phyloP scores from a whole-genome alignment of 2,888 invertebrate genomes.

The Hermaeophaga mercurialis region DNA sequence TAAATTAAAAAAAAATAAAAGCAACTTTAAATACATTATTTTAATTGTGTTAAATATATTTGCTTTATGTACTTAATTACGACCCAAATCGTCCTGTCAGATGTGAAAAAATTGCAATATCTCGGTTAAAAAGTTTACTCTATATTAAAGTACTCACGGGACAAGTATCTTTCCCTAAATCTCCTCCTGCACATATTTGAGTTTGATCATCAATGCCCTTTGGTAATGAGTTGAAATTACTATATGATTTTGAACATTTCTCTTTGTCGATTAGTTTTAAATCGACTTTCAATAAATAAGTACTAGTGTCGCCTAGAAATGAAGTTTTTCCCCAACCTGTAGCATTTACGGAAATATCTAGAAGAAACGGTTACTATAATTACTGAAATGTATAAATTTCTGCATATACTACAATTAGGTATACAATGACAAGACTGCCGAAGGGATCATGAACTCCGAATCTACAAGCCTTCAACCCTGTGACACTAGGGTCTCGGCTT shows the following conservation, averaged over 20 bases:
- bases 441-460: too few species aligned
- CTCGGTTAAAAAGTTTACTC: too few species aligned
- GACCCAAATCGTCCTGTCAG: too few species aligned
- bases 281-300: not conserved
- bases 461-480: too few species aligned
- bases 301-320: not conserved
- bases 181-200: constrained; percentile 63
- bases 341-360: not conserved
- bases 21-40: not conserved
- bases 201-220: constrained; percentile 56
- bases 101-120: too few species aligned
- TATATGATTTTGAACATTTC: not conserved
- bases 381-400: too few species aligned
- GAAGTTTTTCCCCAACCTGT: not conserved
- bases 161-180: constrained; percentile 60
- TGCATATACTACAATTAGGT: too few species aligned
- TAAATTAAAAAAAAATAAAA: not conserved
- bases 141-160: constrained; percentile 49
- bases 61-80: too few species aligned
- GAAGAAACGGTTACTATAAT: too few species aligned
- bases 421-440: too few species aligned
- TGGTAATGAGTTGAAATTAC: not conserved
- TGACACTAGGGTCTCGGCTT: too few species aligned
- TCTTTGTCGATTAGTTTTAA: not conserved
- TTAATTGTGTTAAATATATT: too few species aligned